Conservation (phyloP, 2,888 invertebrate genomes). For the Tigriopus californicus region DNA sequence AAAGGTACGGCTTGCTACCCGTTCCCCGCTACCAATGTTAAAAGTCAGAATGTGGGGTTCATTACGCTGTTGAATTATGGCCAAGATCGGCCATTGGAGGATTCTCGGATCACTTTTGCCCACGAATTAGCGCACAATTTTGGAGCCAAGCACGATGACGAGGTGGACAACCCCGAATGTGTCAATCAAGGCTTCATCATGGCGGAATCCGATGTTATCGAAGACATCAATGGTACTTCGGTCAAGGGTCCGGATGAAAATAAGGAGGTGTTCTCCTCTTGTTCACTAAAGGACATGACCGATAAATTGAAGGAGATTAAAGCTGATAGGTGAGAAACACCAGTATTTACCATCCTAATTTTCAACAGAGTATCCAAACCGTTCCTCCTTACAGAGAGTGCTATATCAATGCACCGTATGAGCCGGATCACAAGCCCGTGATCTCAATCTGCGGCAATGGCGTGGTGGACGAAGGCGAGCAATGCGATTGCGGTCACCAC, state of each 20-base stretch:
- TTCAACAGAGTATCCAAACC: too few species aligned
- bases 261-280: neutral
- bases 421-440: neutral
- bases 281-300: conserved; percentile 1
- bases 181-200: conserved; percentile 5
- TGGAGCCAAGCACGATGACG: neutral
- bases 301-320: neutral
- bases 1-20: neutral
- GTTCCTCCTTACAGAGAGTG: too few species aligned
- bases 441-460: neutral
- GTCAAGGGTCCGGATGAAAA: neutral
- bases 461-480: neutral
- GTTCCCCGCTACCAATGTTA: neutral
- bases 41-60: neutral
- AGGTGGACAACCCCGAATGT: neutral
- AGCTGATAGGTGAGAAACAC: neutral
- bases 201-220: neutral
- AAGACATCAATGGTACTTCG: neutral
- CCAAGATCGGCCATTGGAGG: neutral
- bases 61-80: conserved; percentile 3
- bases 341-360: neutral
- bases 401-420: neutral
- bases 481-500: conserved; percentile 8
- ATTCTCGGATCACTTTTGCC: neutral
- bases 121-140: conserved; percentile 6